Evolutionary conservation across 2,113 vertebrate species (phyloP).

Genomic region (Neodontobutis hainanensis): DNA sequence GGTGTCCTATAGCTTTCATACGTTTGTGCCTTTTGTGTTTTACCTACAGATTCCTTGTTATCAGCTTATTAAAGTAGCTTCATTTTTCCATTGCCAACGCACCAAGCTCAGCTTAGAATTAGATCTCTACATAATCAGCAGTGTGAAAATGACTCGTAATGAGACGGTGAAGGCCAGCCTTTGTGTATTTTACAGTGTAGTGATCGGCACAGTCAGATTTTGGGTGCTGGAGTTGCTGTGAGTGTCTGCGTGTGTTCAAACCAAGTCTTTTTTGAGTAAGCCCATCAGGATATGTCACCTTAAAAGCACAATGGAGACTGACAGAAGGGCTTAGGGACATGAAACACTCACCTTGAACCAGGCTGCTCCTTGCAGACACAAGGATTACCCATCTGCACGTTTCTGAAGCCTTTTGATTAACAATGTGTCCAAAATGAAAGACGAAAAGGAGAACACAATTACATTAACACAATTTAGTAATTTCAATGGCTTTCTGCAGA

Average conservation of each 20-base stretch:
- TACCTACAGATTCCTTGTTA: background rate
- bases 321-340: constrained; percentile 74
- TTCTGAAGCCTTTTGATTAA: constrained; percentile 84
- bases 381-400: constrained; percentile 85
- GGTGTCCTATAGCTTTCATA: no score
- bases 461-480: constrained; percentile 76
- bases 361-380: constrained; percentile 77
- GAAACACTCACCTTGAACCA: constrained; percentile 84
- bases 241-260: constrained; percentile 25
- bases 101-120: background rate
- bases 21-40: background rate
- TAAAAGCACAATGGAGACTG: constrained; percentile 72
- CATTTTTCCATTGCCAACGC: background rate
- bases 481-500: constrained; percentile 82
- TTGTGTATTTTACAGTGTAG: constrained; percentile 1
- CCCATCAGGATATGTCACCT: constrained; percentile 71
- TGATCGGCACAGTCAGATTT: constrained; percentile 16
- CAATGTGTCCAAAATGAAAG: constrained; percentile 82
- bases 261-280: constrained; percentile 62
- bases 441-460: constrained; percentile 68
- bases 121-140: constrained; percentile 18
- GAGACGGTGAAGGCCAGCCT: constrained; percentile 28
- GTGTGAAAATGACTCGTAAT: constrained; percentile 6
- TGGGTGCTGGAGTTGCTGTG: constrained; percentile 14
- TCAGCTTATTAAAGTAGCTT: background rate